Percentiles rank a stretch among this genome's conserved stretches.
Evolutionary conservation across 2,113 vertebrate genomes (phyloP).

Genomic region (Boulengeromyrus knoepffleri): DNA sequence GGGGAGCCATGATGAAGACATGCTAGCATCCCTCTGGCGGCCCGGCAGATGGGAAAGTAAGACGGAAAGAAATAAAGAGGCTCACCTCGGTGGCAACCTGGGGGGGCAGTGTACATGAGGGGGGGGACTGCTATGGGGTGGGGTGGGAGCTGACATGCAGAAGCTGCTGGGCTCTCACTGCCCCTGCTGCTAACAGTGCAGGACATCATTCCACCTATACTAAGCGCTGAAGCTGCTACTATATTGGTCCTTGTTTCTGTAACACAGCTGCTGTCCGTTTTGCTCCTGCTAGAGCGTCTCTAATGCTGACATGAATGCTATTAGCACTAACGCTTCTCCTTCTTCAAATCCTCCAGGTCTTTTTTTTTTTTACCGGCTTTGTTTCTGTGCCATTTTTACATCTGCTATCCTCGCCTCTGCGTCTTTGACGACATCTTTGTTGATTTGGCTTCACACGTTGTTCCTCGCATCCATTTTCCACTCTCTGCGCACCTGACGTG

Average conservation of each 20-base stretch:
- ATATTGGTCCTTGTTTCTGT: constrained; percentile 24
- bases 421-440: constrained; percentile 48
- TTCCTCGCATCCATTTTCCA: constrained; percentile 53
- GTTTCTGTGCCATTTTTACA: neutral
- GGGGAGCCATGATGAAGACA: neutral
- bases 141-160: neutral
- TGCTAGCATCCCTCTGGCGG: neutral
- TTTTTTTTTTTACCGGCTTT: neutral
- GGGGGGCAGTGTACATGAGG: neutral
- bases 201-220: too few relatives aligned
- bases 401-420: neutral
- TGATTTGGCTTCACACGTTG: constrained; percentile 50
- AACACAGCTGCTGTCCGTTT: neutral
- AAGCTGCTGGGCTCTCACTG: neutral
- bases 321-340: neutral
- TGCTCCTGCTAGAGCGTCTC: neutral
- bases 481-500: constrained; percentile 5
- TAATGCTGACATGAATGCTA: neutral
- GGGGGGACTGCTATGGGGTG: too few relatives aligned
- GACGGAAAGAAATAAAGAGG: neutral
- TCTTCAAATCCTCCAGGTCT: neutral
- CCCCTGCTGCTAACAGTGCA: neutral
- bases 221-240: constrained; percentile 34
- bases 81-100: neutral
- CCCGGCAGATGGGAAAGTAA: neutral